Conservation (phyloP, 2,113 vertebrate genomes). For the Myiozetetes cayanensis region DNA sequence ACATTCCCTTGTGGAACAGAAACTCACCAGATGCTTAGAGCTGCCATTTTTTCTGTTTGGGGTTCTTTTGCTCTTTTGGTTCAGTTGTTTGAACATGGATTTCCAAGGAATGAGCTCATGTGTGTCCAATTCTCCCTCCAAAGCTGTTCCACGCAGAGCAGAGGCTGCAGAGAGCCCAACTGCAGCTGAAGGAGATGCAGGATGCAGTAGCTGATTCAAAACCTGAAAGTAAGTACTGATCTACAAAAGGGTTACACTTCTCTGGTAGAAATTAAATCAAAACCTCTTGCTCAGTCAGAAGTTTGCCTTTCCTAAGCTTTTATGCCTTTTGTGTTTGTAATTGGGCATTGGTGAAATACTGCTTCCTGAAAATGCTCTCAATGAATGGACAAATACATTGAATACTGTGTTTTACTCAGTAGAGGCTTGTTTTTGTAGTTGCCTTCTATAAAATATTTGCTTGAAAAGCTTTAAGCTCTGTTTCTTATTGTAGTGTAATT, state of each 20-base stretch:
- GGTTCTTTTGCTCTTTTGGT: not conserved
- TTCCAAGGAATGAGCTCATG: constrained; percentile 2
- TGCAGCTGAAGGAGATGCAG: constrained; percentile 91
- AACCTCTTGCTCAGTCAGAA: not conserved
- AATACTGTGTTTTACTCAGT: not conserved
- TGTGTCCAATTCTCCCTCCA: constrained; percentile 40
- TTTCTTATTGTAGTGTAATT: not conserved
- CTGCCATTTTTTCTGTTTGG: not conserved
- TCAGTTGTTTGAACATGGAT: not conserved
- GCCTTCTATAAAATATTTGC: not conserved
- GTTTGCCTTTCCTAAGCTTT: not conserved
- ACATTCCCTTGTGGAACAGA: not conserved
- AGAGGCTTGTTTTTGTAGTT: not conserved
- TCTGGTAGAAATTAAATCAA: not conserved
- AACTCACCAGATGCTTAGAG: not conserved
- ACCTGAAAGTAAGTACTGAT: constrained; percentile 90
- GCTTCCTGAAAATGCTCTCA: not conserved
- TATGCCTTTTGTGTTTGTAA: not conserved
- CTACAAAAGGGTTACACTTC: not conserved
- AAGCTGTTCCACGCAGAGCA: constrained; percentile 93
- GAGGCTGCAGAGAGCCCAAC: constrained; percentile 86
- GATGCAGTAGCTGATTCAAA: constrained; percentile 88
- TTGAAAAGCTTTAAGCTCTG: not conserved
- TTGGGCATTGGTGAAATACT: not conserved
- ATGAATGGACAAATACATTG: not conserved